These are phyloP conservation scores for Desmodus rotundus DNA, from an alignment of 2,113 vertebrate species.

Conservation along the genomic window DNA sequence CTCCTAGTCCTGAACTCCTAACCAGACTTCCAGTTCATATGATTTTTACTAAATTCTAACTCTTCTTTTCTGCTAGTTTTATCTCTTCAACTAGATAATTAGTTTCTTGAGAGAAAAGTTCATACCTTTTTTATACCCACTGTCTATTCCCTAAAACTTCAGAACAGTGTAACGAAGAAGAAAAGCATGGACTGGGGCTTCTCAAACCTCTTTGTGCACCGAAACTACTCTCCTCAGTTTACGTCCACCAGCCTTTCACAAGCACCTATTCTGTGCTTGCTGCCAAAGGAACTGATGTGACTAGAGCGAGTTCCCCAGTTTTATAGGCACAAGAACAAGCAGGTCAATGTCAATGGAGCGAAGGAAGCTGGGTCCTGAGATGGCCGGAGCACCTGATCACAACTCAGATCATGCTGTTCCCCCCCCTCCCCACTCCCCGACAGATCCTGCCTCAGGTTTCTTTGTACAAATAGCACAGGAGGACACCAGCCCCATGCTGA, in stretches of 20 bases:
- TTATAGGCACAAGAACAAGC: background rate
- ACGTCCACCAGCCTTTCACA: background rate
- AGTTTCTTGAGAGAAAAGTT: background rate
- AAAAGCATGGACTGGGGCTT: background rate
- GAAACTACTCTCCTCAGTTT: background rate
- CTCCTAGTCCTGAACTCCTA: background rate
- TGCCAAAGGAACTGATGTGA: background rate
- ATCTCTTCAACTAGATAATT: background rate
- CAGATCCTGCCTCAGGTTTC: background rate
- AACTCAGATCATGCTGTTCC: background rate
- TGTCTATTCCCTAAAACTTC: background rate
- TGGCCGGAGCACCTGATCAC: too few relatives aligned
- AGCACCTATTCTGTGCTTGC: background rate
- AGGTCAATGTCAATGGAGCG: background rate
- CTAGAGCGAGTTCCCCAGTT: background rate
- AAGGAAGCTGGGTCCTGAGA: rapidly evolving
- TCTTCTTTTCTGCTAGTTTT: background rate
- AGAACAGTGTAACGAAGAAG: background rate
- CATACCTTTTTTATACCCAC: background rate
- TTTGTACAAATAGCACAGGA: background rate
- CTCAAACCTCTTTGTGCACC: background rate
- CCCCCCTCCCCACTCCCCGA: too few relatives aligned
- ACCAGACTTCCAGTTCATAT: background rate
- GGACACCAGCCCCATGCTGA: background rate
- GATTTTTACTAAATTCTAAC: background rate